These are phyloP conservation scores for Vireo altiloquus DNA, from an alignment of 2,113 vertebrate species.

Conservation along the genomic window DNA sequence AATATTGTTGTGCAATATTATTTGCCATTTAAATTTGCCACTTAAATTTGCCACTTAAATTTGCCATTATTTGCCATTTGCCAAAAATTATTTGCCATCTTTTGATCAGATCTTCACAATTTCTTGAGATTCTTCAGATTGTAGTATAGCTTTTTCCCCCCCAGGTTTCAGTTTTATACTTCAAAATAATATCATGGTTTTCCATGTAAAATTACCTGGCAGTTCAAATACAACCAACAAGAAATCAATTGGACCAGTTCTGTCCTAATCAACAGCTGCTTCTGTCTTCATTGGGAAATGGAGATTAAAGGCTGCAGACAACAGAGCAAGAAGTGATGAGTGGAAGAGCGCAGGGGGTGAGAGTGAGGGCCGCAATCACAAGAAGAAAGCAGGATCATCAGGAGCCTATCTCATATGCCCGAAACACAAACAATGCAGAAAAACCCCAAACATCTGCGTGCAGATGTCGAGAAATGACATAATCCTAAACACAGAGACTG, in stretches of 20 bases:
- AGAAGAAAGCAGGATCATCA: background rate
- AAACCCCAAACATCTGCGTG: background rate
- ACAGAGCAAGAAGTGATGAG: background rate
- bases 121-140: background rate
- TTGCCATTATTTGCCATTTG: no score
- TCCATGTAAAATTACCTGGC: background rate
- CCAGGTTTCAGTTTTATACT: background rate
- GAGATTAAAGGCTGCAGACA: background rate
- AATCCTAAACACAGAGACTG: background rate
- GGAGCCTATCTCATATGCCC: background rate
- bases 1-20: no score
- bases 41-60: no score
- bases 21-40: no score
- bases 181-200: background rate
- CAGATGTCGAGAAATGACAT: background rate
- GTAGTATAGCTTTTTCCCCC: fast-evolving
- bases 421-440: background rate
- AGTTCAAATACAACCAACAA: background rate
- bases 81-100: background rate
- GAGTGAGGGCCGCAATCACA: background rate
- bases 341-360: background rate
- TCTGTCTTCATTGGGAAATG: background rate
- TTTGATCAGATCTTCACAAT: background rate
- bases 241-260: background rate
- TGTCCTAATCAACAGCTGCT: background rate